Base-by-base conservation (phyloP, 2,888 invertebrate genomes). In the Caradrina clavipalpis region DNA sequence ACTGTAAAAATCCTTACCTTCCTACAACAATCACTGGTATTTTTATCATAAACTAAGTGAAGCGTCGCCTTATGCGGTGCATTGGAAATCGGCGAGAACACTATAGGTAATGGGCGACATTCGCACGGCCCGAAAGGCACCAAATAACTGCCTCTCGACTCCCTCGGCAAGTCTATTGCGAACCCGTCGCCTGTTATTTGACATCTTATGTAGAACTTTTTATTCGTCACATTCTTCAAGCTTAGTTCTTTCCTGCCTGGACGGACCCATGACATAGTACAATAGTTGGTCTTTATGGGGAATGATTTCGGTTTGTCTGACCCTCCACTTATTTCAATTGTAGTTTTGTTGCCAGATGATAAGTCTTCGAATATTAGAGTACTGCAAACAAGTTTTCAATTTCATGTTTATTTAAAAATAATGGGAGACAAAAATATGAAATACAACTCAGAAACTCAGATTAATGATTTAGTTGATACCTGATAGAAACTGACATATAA, bases 101-200 rank as follows among this genome's bases (percentile, higher is more conserved):
- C 69, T 0, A 96, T 88, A 1, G 93, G 90, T 77, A 96, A 69
- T 0, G 89, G 83, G 21, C 94, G 82, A 65, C 93, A 92, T 70
- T 96, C 96, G 49, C 85, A 84, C 0, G 95, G 91, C 0, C 87
- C 90, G 59, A 96, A 94, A 0, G 91, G 80, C 45, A 96, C 73
- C 59, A 92, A 81, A 57, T 89, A 93, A 7, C 88, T 88, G 0
- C 93, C 94, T 21, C 91, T 86, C 0, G 89, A 80, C 53, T 94
- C 94, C 8, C 89, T 79, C 0, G 94, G 92, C 51, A 92, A 65
- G 54, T 95, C 95, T 63, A 95, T 88, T 0, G 88, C 82, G 72
- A 94, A 96, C 0, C 94, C 95, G n/a, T 94, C 94, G 0, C 96
- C 96, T 0, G 89, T 22, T 7, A 95, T 90, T 51, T 92, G 91